Percentiles rank a stretch among this genome's conserved stretches.
phyloP scores from a whole-genome alignment of 2,113 vertebrate species.

The Dascyllus trimaculatus region DNA sequence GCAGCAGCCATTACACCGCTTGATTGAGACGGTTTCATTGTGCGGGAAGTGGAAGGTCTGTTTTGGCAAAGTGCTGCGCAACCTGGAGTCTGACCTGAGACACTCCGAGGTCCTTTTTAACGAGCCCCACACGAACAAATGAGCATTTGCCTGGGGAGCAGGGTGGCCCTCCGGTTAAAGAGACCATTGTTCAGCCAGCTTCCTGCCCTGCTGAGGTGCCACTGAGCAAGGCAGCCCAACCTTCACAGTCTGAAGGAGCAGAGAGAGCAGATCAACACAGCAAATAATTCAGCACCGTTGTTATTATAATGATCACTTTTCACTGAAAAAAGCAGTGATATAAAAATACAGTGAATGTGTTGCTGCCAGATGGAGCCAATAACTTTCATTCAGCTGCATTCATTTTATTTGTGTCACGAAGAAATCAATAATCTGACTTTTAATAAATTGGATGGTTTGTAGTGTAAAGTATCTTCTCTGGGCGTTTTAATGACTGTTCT shows the following conservation, averaged over 20 bases:
- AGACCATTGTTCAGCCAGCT: slow-evolving; percentile 31
- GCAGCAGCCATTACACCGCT: slow-evolving; percentile 37
- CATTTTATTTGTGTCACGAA: neutral
- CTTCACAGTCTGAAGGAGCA: neutral
- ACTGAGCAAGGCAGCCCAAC: slow-evolving; percentile 39
- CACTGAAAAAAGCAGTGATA: neutral
- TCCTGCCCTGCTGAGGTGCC: neutral
- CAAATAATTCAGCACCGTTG: neutral
- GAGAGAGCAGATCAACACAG: slow-evolving; percentile 6
- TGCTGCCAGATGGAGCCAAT: neutral
- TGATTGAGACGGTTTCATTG: slow-evolving; percentile 58
- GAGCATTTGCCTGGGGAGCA: slow-evolving; percentile 21
- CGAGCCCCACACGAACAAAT: slow-evolving; percentile 22
- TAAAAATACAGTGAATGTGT: neutral
- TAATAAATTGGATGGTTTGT: neutral
- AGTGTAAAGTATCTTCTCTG: neutral
- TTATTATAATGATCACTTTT: neutral
- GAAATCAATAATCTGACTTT: slow-evolving; percentile 7
- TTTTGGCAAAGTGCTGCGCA: slow-evolving; percentile 32
- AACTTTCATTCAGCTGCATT: neutral
- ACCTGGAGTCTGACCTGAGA: slow-evolving; percentile 52
- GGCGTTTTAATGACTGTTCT: slow-evolving; percentile 6
- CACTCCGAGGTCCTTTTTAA: slow-evolving; percentile 23
- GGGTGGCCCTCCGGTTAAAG: slow-evolving; percentile 36
- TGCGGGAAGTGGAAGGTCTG: slow-evolving; percentile 32